A percentile compares a stretch with the other conserved stretches of the same genome.
These are phyloP conservation scores for Alouatta palliata DNA, from an alignment of 2,113 vertebrate species.

Conservation along the genomic window DNA sequence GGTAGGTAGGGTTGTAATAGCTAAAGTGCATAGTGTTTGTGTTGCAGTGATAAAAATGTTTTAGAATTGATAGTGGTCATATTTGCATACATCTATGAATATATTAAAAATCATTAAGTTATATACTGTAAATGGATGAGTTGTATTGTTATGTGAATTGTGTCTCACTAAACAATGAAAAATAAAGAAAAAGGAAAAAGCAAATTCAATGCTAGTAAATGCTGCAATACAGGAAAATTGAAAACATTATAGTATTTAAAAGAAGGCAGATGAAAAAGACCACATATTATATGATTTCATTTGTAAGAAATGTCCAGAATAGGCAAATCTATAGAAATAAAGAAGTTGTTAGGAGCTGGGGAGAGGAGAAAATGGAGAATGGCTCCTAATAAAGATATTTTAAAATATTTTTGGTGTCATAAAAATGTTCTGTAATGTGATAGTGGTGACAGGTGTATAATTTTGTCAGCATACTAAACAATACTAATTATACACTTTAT, in stretches of 20 bases:
- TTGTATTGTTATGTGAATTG: not conserved
- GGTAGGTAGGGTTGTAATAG: not conserved
- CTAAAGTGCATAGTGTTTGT: not conserved
- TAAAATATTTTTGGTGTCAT: not conserved
- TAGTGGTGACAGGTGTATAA: not conserved
- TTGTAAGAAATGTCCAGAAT: not conserved
- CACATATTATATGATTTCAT: not conserved
- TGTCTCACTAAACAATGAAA: not conserved
- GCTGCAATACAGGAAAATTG: not conserved
- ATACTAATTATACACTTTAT: not conserved
- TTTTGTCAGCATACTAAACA: not conserved
- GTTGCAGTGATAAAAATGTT: not conserved
- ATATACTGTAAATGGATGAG: not conserved
- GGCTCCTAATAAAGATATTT: not conserved
- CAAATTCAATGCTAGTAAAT: not conserved
- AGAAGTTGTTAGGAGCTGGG: not conserved
- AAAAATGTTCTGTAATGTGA: not conserved
- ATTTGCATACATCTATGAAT: not conserved
- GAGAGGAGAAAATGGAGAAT: not conserved
- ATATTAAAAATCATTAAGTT: not conserved
- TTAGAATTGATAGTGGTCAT: not conserved
- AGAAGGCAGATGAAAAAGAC: not conserved
- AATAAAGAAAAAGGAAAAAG: not conserved
- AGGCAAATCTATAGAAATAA: not conserved
- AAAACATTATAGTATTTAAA: not conserved